These are phyloP conservation scores for Porphyrio hochstetteri DNA, from an alignment of 2,113 vertebrate species.

Conservation along the genomic window DNA sequence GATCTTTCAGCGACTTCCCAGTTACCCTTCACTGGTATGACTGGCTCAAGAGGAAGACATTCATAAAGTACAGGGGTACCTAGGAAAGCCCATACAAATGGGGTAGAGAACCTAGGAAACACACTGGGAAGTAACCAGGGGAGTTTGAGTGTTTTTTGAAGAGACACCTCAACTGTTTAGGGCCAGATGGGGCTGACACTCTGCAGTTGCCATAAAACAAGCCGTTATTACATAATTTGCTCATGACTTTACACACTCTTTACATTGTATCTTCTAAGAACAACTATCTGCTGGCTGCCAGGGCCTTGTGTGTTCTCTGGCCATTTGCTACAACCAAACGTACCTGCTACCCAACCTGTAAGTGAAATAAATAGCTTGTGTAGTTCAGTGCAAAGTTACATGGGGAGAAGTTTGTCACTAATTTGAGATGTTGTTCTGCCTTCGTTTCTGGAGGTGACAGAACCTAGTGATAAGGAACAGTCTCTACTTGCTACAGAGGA, in stretches of 20 bases:
- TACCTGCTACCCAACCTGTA: neutral
- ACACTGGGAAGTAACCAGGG: neutral
- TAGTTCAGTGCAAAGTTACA: fast-evolving
- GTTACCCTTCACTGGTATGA: neutral
- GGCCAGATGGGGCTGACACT: neutral
- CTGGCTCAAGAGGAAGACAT: neutral
- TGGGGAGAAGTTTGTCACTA: neutral
- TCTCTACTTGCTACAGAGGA: neutral
- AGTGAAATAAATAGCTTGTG: neutral
- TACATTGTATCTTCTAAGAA: neutral
- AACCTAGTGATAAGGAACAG: neutral
- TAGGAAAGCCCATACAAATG: neutral
- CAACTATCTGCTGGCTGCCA: neutral
- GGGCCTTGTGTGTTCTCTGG: neutral
- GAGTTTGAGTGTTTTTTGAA: neutral
- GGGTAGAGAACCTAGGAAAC: neutral
- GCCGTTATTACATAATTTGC: fast-evolving
- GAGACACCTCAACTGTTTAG: neutral
- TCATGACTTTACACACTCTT: neutral
- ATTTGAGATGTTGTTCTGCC: neutral
- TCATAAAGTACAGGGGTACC: neutral
- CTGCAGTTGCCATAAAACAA: neutral
- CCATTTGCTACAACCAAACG: neutral
- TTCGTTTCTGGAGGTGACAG: neutral
- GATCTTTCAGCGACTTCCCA: neutral